Conservation (phyloP, 92 coral and sea anemone genomes). For the Montipora capitata region DNA sequence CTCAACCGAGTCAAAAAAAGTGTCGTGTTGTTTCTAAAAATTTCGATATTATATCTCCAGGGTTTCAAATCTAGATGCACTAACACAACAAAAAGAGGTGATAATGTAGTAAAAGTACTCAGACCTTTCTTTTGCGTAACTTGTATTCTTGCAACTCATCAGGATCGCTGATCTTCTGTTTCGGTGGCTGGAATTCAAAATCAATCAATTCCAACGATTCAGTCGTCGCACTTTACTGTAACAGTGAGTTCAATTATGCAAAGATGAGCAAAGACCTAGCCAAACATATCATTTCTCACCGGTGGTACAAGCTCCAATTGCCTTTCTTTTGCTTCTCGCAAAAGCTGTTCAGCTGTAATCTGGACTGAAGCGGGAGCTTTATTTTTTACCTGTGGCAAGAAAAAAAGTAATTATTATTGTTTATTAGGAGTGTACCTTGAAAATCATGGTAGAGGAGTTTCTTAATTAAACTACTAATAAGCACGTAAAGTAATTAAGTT, state of each 20-base stretch:
- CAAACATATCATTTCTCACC: constrained; percentile 66
- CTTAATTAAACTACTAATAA: no score
- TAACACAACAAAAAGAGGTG: no score
- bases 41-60: no score
- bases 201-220: background rate
- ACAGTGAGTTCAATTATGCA: background rate
- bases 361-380: constrained; percentile 99
- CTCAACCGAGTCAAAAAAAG: no score
- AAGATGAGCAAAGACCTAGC: background rate
- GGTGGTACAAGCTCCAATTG: constrained; percentile 95
- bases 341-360: constrained; percentile 98
- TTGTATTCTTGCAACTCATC: constrained; percentile 99
- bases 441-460: no score
- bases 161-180: constrained; percentile 98
- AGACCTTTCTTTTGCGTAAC: constrained; percentile 97
- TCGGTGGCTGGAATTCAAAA: constrained; percentile 88
- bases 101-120: no score
- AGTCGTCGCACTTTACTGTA: background rate
- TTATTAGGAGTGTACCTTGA: no score
- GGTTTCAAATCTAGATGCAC: no score
- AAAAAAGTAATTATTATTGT: background rate
- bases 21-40: no score
- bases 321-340: constrained; percentile 97
- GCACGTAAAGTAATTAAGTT: no score
- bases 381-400: constrained; percentile 88